Base-by-base conservation (phyloP, 2,888 invertebrate species). In the Synanthedon tipuliformis region DNA sequence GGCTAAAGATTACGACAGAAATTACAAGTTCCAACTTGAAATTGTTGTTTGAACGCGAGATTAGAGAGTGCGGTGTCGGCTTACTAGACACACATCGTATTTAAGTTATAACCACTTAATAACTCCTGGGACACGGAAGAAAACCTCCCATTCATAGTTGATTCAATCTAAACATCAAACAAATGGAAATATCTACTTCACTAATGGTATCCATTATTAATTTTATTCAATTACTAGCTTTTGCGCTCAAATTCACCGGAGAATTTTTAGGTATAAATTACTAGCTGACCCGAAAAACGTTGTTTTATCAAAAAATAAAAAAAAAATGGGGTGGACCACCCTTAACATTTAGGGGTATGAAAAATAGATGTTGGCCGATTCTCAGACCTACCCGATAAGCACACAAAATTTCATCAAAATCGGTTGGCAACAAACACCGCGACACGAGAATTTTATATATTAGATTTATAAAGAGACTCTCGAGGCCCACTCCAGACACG, bases 11-110 rank as follows among this genome's bases (percentile, higher is more conserved):
- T 45, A 45, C 45, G 45, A 15, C 45, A 45, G 45, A 45, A 45
- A 45, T 51, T 45, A 41, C 18, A 51, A 45, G n/a, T 45, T 45
- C 51, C 16, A 45, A 45, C 16, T 51, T 18, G 18, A 51, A 51
- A 51, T 45, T 51, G 51, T n/a, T 45, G 45, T 51, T 18, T 51
- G 45, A 18, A 45, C 23, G 18, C n/a, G 12, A 18, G 51, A 51
- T 51, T 51, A 45, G 41, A 45, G 41, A n/a, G 13, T 3, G 45
- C 23, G 13, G 11, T 51, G 51, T 45, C 27, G 16, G 34, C 41
- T 51, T 23, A 51, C 13, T 45, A 45, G 7, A 45, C 13, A n/a
- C 13, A n/a, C 15, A 45, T 45, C 15, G 15, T 13, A 45, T 15
- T 45, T 8, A 12, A 45, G 45, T 45, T 45, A 45, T 45, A 45